Evolutionary conservation across 2,797 vertebrate species (phyloP), one percentile per base, ranked within the genome.

Genomic region (Chloroceryle amazona): DNA sequence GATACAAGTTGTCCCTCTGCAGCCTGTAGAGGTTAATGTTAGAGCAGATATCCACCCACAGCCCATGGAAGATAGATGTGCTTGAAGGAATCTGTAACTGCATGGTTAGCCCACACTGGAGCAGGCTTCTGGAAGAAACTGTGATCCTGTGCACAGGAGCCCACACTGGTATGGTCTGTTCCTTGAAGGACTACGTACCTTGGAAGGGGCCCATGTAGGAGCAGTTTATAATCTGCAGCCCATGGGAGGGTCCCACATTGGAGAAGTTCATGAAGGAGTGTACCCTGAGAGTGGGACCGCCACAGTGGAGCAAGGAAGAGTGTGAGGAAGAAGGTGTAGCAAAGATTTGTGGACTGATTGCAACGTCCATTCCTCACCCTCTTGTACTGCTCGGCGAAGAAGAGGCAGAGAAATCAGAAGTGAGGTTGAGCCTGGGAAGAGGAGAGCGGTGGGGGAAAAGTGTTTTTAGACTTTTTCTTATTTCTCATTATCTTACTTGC

Each of bases 361-460:
- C 19, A 70, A 23, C 4, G 2, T 4, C 4, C 16, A 44, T 47
- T 79, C 14, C 16, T 78, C 9, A 44, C 35, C 8, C 25, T 5
- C 4, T 11, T 21, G 1, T 55, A 25, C 22, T 13, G 42, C 22
- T 82, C 2, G 2, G 11, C 58, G 18, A 0, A 20, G 18, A 37
- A 15, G 9, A 25, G 5, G 33, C 28, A 62, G n/a, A 51, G n/a
- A 89, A 91, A 55, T 70, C 20, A 33, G 37, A 57, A 52, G 3
- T 17, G 33, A 70, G 52, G 23, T 7, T 70, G 42, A 62, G 23
- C 23, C n/a, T 20, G 8, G 7, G 6, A 22, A 79, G n/a, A 74
- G 47, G 20, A 7, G 15, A 74, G 6, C 3, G 3, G 2, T 44
- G 11, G 3, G 2, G 35, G 4, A 26, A 60, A 81, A 3, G 4